Percentiles rank a stretch among this genome's conserved stretches.
Evolutionary conservation across 1,140 invertebrate species (phyloP).

Genomic region (Drosophila mauritiana): DNA sequence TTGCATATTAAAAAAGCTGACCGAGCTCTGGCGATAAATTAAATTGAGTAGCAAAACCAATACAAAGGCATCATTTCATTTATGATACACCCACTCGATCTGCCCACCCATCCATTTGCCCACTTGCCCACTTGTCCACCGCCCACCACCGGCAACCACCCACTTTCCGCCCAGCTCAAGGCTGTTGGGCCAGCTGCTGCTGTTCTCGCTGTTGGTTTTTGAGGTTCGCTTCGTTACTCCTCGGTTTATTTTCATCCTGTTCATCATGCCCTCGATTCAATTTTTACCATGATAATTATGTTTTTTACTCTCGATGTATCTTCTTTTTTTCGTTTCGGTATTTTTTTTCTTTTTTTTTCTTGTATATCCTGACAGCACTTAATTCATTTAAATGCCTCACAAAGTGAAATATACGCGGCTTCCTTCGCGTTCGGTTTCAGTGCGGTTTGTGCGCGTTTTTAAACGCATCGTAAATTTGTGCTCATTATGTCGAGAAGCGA

Average conservation of each 20-base stretch:
- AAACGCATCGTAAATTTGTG: conserved; percentile 53
- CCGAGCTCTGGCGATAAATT: conserved; percentile 50
- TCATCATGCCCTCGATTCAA: conserved; percentile 30
- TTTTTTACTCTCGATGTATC: conserved; percentile 23
- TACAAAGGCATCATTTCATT: conserved; percentile 39
- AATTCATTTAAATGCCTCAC: conserved; percentile 62
- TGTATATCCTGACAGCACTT: conserved; percentile 39
- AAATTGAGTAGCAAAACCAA: conserved; percentile 53
- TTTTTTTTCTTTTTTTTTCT: conserved; percentile 7
- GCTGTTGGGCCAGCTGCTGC: conserved; percentile 34
- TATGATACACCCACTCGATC: conserved; percentile 34
- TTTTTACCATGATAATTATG: conserved; percentile 46
- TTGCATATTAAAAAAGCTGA: conserved; percentile 54
- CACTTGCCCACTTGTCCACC: neutral
- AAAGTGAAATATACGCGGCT: conserved; percentile 50
- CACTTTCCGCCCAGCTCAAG: conserved; percentile 5
- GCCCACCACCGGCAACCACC: neutral
- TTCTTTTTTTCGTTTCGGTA: neutral
- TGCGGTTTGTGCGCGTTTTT: conserved; percentile 32
- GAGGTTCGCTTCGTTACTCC: conserved; percentile 42
- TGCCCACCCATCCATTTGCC: neutral
- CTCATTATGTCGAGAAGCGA: conserved; percentile 42
- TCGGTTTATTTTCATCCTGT: conserved; percentile 26
- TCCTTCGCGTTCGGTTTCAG: conserved; percentile 15
- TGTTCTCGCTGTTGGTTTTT: conserved; percentile 39